Evolutionary conservation across 2,113 vertebrate species (phyloP).

Genomic region (Ophthalmolycus amberensis): DNA sequence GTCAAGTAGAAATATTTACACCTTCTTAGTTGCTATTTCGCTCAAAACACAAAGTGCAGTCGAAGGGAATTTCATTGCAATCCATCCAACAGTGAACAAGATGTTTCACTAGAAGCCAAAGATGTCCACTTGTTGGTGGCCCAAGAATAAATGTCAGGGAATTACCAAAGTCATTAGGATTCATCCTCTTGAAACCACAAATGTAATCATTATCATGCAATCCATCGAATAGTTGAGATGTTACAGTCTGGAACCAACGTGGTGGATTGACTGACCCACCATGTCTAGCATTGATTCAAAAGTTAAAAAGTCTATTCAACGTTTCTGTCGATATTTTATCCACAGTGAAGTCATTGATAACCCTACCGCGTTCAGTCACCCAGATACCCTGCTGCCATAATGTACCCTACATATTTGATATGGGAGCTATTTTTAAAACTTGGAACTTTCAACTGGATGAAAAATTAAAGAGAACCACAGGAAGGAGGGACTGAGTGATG

Average conservation of each 20-base stretch:
- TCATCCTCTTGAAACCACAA: no score
- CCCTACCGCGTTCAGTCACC: constrained; percentile 41
- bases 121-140: not conserved
- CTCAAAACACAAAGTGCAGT: no score
- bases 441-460: constrained; percentile 83
- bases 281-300: not conserved
- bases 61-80: no score
- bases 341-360: constrained; percentile 78
- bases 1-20: not conserved
- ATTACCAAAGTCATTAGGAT: no score
- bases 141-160: no score
- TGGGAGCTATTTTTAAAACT: constrained; percentile 83
- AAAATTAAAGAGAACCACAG: constrained; percentile 80
- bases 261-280: not conserved
- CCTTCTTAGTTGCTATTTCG: not conserved
- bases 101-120: not conserved
- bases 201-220: not conserved
- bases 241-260: not conserved
- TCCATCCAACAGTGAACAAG: no score
- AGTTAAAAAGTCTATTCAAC: constrained; percentile 4
- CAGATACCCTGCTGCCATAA: constrained; percentile 68
- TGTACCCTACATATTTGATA: constrained; percentile 87
- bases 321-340: constrained; percentile 65
- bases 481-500: constrained; percentile 52
- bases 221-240: not conserved